Evolutionary conservation across 2,888 invertebrate species (phyloP), one percentile per base, ranked within the genome.

Genomic region (Trichogramma evanescens): DNA sequence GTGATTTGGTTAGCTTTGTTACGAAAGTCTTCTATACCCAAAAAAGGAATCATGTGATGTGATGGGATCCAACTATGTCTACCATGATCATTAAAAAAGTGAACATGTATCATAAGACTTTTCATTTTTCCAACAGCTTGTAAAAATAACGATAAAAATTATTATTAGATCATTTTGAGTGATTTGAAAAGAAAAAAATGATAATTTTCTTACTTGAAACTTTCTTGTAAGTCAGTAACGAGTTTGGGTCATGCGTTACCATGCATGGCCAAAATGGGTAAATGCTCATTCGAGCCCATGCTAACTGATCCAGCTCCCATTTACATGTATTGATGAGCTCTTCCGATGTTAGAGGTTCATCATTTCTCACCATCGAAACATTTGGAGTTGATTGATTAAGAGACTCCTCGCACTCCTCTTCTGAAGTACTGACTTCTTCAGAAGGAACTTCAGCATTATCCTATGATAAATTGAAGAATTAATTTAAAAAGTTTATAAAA

Each of bases 221-320:
- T 64, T 64, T 66, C 58, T 63, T 61, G 54, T 38, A 64, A 9
- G 51, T 52, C 49, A 61, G 61, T 4, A 62, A 13, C 10, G 61
- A 54, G 48, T 49, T 61, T n/a, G 66, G 66, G 59, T 66, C 66
- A 41, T 58, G 26, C 2, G 66, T 64, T 3, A 64, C 58, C 53
- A 63, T 58, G 43, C 66, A 66, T 4, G 66, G 66, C 66, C 66
- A 66, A 43, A 64, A 66, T 45, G 66, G 66, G 56, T 64, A 66
- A 62, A 58, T 64, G 58, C 66, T 66, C 61, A 64, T 64, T 39
- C 66, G 58, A 49, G 66, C 66, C 66, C 66, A 66, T n/a, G 64
- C 64, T 50, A 66, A 54, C 54, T 64, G 56, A 1, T 53, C 50
- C 41, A 62, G 26, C 53, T 63, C n/a, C 66, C 66, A 66, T 26